Base-by-base conservation (phyloP, 2,797 vertebrate genomes). In the Thaleichthys pacificus region DNA sequence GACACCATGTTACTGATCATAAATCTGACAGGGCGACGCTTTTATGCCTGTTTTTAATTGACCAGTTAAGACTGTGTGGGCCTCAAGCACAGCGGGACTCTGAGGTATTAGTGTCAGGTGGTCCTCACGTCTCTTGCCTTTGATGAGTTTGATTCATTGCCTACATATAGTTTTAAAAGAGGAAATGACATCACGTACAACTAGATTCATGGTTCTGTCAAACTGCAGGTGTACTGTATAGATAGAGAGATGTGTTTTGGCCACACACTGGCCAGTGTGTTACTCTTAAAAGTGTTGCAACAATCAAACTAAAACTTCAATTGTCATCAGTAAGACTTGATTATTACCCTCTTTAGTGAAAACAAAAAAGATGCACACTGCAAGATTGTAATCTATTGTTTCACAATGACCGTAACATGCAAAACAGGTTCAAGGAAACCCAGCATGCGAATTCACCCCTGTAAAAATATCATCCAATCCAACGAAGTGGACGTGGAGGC, bases 61-160 rank as follows among this genome's bases (percentile, higher is more conserved):
- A 83, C n/a, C 70, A 8, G 69, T 78, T 77, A 38, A 47, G 72
- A 60, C 80, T 70, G 77, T 60, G 0, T 74, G 76, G 61, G 62
- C 22, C 61, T 66, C 0, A 2, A 1, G n/a, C 47, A 5, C 73
- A 68, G 70, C 80, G 8, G 78, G 81, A 35, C 38, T n/a, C 70
- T 0, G 5, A 57, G 47, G 75, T 80, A 88, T 88, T 77, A 88
- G 79, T 75, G 85, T 87, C 84, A 80, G 32, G 71, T 12, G 67
- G 12, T 75, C 72, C 49, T 54, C 24, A 66, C 26, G 30, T 17
- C 58, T 69, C 56, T 32, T 32, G 2, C 4, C 66, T 69, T 65
- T 4, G 32, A 66, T 24, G 30, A 60, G 66, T 75, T 54, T 71
- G 2, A 72, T 74, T 73, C 30, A 47, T 26, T 24, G 19, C 49